Conservation (phyloP, 2,113 vertebrate species). For the Solea senegalensis region DNA sequence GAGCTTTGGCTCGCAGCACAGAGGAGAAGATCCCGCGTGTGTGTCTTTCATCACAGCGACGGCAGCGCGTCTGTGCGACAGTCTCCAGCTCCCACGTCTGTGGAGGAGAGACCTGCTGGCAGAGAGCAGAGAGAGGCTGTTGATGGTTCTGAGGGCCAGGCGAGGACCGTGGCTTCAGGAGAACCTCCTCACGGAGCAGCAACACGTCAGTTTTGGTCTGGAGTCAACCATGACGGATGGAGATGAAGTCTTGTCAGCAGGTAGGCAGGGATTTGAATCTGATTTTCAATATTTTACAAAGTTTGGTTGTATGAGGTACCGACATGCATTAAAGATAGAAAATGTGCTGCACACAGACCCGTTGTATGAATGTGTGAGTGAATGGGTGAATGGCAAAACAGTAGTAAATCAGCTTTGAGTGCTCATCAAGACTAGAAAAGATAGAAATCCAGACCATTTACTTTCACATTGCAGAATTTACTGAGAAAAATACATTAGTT, state of each 20-base stretch:
- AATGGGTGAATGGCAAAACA: too few species aligned
- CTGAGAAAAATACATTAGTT: too few species aligned
- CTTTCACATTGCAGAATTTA: too few species aligned
- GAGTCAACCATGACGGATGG: too few species aligned
- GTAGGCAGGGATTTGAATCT: constrained; percentile 24
- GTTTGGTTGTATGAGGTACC: too few species aligned
- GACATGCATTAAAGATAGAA: too few species aligned
- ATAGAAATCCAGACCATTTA: too few species aligned
- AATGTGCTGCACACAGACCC: too few species aligned
- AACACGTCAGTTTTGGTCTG: too few species aligned
- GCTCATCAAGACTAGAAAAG: too few species aligned
- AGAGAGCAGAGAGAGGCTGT: constrained; percentile 77
- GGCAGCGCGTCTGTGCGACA: constrained; percentile 68
- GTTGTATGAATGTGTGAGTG: too few species aligned
- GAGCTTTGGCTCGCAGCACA: constrained; percentile 15
- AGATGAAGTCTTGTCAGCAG: constrained; percentile 22
- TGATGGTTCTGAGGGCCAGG: constrained; percentile 68
- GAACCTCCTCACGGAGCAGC: constrained; percentile 45
- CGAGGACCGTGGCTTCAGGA: constrained; percentile 79
- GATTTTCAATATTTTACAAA: not conserved
- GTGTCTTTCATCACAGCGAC: constrained; percentile 52
- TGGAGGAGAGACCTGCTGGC: constrained; percentile 71
- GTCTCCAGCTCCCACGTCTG: constrained; percentile 67
- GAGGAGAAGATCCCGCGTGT: not conserved
- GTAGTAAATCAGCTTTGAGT: too few species aligned